A percentile compares a stretch with the other conserved stretches of the same genome.
Evolutionary conservation across 2,113 vertebrate genomes (phyloP).

Genomic region (Eonycteris spelaea): DNA sequence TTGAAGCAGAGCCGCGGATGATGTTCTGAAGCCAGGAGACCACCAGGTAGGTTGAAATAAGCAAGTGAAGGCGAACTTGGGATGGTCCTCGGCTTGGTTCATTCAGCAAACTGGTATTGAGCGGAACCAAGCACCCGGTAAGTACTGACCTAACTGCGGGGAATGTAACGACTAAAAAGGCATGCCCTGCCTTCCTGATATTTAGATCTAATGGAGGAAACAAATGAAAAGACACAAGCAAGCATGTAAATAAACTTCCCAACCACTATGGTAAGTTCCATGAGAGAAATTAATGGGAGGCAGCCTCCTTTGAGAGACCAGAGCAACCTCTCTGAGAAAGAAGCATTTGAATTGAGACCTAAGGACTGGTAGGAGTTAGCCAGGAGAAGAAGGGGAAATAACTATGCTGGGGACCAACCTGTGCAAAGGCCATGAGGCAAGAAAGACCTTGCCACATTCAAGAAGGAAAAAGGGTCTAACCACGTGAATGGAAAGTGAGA

Average conservation of each 20-base stretch:
- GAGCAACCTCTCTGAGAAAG: not conserved
- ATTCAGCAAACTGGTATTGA: not conserved
- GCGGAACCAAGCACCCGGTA: not conserved
- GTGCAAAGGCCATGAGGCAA: not conserved
- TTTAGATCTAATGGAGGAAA: not conserved
- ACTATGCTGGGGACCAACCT: not conserved
- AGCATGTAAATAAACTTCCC: not conserved
- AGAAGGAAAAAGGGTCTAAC: not conserved
- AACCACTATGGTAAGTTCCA: not conserved
- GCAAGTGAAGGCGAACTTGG: not conserved
- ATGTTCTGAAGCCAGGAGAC: not conserved
- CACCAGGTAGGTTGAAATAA: not conserved
- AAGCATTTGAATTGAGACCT: not conserved
- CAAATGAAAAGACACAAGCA: not conserved
- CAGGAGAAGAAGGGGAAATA: not conserved
- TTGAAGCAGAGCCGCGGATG: not conserved
- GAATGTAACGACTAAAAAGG: not conserved
- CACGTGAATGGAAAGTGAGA: not conserved
- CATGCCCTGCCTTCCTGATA: not conserved
- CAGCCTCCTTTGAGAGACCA: not conserved
- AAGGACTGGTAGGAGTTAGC: not conserved
- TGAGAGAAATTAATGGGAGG: not conserved
- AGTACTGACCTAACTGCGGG: not conserved
- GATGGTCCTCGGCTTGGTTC: not conserved
- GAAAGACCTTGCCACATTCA: not conserved